Conservation (phyloP, 2,888 invertebrate genomes). For the Drosophila percnosoma region DNA sequence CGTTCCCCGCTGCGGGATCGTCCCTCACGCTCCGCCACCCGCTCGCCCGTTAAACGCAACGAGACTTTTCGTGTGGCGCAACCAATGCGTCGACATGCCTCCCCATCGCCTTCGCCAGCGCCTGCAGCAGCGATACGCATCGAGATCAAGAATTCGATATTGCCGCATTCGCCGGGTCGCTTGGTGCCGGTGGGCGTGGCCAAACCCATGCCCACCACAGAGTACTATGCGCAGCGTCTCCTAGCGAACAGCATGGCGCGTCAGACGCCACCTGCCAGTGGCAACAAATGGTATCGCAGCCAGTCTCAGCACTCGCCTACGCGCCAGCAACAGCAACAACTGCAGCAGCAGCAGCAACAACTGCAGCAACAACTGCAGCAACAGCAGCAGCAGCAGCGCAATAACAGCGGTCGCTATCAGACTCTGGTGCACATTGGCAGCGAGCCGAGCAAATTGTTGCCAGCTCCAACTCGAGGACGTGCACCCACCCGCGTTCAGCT, state of each 20-base stretch:
- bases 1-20: constrained; percentile 81
- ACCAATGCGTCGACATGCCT: constrained; percentile 55
- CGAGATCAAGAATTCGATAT: constrained; percentile 84
- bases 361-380: constrained; percentile 15
- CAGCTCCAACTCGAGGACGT: constrained; percentile 54
- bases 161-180: constrained; percentile 82
- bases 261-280: constrained; percentile 6
- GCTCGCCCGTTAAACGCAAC: constrained; percentile 78
- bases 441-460: constrained; percentile 45
- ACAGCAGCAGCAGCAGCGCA: constrained; percentile 14
- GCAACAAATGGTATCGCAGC: constrained; percentile 51
- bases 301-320: constrained; percentile 36
- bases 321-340: background rate
- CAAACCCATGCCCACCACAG: constrained; percentile 82
- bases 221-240: constrained; percentile 64
- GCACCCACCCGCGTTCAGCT: constrained; percentile 78
- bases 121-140: constrained; percentile 77
- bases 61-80: constrained; percentile 78
- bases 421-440: constrained; percentile 82
- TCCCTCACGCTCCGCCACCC: constrained; percentile 64
- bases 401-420: constrained; percentile 73
- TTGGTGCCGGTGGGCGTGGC: constrained; percentile 84
- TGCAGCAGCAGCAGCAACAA: constrained; percentile 3
- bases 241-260: constrained; percentile 53
- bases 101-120: constrained; percentile 52